Percentiles rank a stretch among this genome's conserved stretches.
phyloP scores from a whole-genome alignment of 1,140 invertebrate species.

The Agrypnia vestita region DNA sequence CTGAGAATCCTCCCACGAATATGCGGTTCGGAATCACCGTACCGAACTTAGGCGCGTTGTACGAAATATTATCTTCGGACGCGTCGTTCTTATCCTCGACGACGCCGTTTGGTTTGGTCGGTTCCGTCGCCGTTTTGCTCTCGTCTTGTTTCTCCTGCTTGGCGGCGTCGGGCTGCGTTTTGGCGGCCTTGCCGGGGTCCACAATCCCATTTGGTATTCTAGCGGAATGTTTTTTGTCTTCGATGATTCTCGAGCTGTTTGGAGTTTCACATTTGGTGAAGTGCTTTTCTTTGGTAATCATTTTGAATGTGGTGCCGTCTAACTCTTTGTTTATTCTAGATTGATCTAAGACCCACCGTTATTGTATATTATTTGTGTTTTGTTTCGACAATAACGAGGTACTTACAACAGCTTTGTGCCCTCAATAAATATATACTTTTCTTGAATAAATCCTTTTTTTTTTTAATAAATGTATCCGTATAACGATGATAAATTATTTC shows the following conservation, averaged over 20 bases:
- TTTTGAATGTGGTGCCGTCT: constrained; percentile 44
- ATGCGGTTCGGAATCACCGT: constrained; percentile 93
- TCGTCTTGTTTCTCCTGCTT: constrained; percentile 65
- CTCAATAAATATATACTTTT: constrained; percentile 37
- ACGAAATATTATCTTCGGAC: constrained; percentile 69
- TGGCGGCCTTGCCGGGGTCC: constrained; percentile 34
- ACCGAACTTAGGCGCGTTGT: constrained; percentile 81
- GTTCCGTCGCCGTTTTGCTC: constrained; percentile 60
- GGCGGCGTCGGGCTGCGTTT: not conserved
- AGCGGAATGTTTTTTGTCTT: constrained; percentile 53
- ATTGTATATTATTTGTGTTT: constrained; percentile 1
- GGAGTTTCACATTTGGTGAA: constrained; percentile 57
- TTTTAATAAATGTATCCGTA: constrained; percentile 25
- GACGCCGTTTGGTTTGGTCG: constrained; percentile 3
- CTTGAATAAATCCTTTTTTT: constrained; percentile 29
- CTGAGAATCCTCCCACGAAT: constrained; percentile 95
- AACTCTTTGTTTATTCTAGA: not conserved
- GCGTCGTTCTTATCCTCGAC: constrained; percentile 55
- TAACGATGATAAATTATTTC: constrained; percentile 60
- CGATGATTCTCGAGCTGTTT: constrained; percentile 55
- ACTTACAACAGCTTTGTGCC: constrained; percentile 54
- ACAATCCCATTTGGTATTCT: constrained; percentile 49
- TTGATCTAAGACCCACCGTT: not conserved
- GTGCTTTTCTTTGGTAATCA: constrained; percentile 60
- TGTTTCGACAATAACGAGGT: constrained; percentile 11